Evolutionary conservation across 2,113 vertebrate genomes (phyloP).

Genomic region (Tupaia chinensis): DNA sequence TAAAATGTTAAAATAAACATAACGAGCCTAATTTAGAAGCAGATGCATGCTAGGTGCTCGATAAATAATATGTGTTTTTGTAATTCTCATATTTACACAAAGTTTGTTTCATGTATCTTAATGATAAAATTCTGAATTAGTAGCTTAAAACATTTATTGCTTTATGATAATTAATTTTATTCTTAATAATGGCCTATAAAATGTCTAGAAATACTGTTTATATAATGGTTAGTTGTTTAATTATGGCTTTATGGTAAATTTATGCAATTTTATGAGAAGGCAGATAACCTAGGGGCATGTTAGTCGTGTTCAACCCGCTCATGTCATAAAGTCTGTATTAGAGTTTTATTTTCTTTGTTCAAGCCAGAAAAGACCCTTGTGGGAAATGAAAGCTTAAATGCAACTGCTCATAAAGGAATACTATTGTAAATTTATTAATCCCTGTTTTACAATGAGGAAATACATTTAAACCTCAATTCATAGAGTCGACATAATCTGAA

Average conservation of each 20-base stretch:
- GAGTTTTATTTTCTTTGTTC: constrained; percentile 41
- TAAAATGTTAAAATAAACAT: not conserved
- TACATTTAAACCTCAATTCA: not conserved
- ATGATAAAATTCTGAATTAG: not conserved
- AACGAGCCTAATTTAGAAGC: not conserved
- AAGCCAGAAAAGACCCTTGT: not conserved
- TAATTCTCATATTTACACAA: not conserved
- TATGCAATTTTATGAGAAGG: not conserved
- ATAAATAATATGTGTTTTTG: not conserved
- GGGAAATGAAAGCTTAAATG: constrained; percentile 49
- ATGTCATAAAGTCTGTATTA: not conserved
- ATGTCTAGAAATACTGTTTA: not conserved
- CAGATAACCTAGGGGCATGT: not conserved
- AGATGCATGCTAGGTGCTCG: not conserved
- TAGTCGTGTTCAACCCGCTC: not conserved
- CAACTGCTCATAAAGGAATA: constrained; percentile 45
- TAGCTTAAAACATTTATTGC: not conserved
- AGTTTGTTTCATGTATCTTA: not conserved
- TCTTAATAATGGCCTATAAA: not conserved
- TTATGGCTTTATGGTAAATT: not conserved
- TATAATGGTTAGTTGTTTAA: not conserved
- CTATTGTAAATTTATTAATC: constrained; percentile 61
- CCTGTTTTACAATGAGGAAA: constrained; percentile 3
- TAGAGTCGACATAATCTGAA: not conserved
- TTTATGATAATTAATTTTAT: not conserved